Percentiles rank a stretch among this genome's conserved stretches.
Evolutionary conservation across 1,140 invertebrate species (phyloP).

Genomic region (Chrysomallon squamiferum): DNA sequence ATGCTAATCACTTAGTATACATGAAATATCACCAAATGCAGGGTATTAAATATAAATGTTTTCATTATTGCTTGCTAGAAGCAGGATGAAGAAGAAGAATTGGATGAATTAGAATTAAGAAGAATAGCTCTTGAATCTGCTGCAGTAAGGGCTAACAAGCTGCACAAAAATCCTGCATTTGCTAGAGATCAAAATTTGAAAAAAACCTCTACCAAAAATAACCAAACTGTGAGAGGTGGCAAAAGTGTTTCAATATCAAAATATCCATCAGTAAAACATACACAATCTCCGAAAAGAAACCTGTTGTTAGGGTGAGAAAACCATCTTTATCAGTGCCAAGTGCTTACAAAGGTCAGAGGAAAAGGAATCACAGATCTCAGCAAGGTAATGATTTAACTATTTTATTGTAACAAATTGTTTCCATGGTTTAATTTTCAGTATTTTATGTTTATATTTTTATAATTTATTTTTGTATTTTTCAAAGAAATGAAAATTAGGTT

Average conservation of each 20-base stretch:
- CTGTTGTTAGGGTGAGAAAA: neutral
- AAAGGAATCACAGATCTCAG: neutral
- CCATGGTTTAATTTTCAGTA: too few species aligned
- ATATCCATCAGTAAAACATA: neutral
- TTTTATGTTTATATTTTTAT: too few species aligned
- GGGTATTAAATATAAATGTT: too few species aligned
- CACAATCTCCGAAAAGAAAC: neutral
- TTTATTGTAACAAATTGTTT: neutral
- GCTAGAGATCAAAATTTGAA: neutral
- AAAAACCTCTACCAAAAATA: neutral
- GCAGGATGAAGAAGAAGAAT: constrained; percentile 31
- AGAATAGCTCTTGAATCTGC: constrained; percentile 30
- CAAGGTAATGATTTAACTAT: neutral
- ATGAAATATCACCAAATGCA: too few species aligned
- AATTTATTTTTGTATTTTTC: too few species aligned
- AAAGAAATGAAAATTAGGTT: too few species aligned
- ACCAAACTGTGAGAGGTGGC: neutral
- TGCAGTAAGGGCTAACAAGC: neutral
- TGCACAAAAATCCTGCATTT: neutral
- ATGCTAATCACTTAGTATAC: too few species aligned
- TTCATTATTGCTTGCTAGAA: too few species aligned
- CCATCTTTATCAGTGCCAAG: neutral
- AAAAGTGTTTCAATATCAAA: neutral
- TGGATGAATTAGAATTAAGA: constrained; percentile 29
- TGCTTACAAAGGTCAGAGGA: neutral